These are phyloP conservation scores for Bryconaethiops microstoma DNA, from an alignment of 2,797 vertebrate genomes.

Conservation along the genomic window DNA sequence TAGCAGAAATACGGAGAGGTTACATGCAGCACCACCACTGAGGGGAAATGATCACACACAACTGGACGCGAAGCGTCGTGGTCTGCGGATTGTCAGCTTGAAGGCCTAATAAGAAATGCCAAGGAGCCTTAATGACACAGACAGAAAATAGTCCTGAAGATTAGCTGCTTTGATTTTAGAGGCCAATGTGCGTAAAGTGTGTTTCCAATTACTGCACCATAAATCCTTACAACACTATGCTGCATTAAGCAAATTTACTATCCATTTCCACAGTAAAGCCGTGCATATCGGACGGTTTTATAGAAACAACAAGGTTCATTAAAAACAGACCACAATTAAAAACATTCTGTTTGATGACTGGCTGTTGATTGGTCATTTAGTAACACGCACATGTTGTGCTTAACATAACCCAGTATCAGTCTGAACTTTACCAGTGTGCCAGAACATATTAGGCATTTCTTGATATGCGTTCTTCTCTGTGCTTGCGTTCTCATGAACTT, in stretches of 20 bases:
- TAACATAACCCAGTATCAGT: neutral
- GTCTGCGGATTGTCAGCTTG: constrained; percentile 46
- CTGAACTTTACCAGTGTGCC: neutral
- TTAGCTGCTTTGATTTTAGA: constrained; percentile 9
- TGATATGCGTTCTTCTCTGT: no score
- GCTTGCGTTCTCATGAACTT: no score
- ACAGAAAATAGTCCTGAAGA: constrained; percentile 45
- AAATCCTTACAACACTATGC: constrained; percentile 37
- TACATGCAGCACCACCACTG: neutral
- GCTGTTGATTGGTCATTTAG: neutral
- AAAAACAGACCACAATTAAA: constrained; percentile 45
- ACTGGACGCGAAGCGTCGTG: constrained; percentile 27
- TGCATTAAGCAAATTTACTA: constrained; percentile 45
- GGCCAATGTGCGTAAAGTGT: constrained; percentile 20
- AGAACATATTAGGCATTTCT: neutral
- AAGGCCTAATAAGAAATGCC: constrained; percentile 19
- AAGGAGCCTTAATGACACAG: constrained; percentile 38
- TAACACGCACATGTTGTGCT: neutral
- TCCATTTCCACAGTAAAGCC: constrained; percentile 39
- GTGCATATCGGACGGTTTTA: constrained; percentile 50
- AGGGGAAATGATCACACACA: neutral
- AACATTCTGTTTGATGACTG: constrained; percentile 36
- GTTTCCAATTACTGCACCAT: constrained; percentile 50
- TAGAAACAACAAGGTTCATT: constrained; percentile 55
- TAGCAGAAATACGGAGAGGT: constrained; percentile 13